Conservation (phyloP, 2,113 vertebrate species). For the Myotis yumanensis region DNA sequence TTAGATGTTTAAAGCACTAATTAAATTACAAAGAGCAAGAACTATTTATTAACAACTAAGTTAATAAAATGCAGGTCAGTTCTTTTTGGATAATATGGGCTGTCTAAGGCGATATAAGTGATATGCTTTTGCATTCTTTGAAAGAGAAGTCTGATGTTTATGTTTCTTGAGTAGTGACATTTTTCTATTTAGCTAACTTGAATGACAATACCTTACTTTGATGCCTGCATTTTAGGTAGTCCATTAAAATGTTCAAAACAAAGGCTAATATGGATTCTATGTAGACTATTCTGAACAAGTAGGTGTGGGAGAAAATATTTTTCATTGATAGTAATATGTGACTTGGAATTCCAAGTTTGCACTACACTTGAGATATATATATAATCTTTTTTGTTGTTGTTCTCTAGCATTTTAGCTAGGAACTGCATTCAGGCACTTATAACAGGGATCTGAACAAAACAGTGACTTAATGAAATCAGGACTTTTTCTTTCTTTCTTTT, state of each 20-base stretch:
- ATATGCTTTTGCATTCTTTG: not conserved
- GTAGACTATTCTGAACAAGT: not conserved
- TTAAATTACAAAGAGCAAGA: not conserved
- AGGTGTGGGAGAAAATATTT: conserved; percentile 10
- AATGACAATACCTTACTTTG: not conserved
- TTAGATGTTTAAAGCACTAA: conserved; percentile 34
- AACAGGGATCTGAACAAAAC: conserved; percentile 9
- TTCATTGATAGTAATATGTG: conserved; percentile 14
- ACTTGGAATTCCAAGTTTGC: conserved; percentile 30
- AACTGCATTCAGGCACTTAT: not conserved
- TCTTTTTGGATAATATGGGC: not conserved
- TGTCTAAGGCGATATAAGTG: not conserved
- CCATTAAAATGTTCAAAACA: conserved; percentile 39
- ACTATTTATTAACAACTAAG: not conserved
- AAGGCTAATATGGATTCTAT: not conserved
- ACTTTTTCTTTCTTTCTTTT: not conserved
- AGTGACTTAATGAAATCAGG: not conserved
- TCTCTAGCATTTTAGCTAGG: conserved; percentile 13
- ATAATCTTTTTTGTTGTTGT: not conserved
- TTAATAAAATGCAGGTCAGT: not conserved
- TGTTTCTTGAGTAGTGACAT: not conserved
- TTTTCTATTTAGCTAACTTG: conserved; percentile 6
- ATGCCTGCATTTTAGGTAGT: not conserved
- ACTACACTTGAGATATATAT: not conserved
- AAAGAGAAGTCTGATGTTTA: conserved; percentile 21